Percentiles rank a stretch among this genome's conserved stretches.
phyloP scores from a whole-genome alignment of 1,140 invertebrate genomes.

The Anagrus nilaparvatae region DNA sequence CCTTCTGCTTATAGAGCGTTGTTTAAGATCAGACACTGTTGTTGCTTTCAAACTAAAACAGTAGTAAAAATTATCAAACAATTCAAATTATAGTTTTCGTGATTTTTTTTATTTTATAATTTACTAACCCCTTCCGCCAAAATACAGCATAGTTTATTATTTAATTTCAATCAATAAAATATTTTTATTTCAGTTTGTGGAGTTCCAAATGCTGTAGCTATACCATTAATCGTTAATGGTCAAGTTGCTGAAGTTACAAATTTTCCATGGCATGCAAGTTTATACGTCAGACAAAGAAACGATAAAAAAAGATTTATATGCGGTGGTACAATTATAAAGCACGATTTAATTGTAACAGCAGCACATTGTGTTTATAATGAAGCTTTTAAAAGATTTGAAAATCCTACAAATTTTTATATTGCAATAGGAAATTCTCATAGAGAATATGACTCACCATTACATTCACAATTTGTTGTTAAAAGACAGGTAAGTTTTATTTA shows the following conservation, averaged over 20 bases:
- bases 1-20: no score
- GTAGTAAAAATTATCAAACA: no score
- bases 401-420: slow-evolving; percentile 21
- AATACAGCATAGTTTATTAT: no score
- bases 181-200: slow-evolving; percentile 40
- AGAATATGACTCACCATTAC: no score
- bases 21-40: no score
- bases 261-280: slow-evolving; percentile 38
- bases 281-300: slow-evolving; percentile 24
- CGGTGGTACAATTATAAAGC: slow-evolving; percentile 33
- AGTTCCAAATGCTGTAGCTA: slow-evolving; percentile 2
- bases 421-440: slow-evolving; percentile 31
- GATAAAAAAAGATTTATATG: slow-evolving; percentile 32
- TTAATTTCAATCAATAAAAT: no score
- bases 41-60: no score
- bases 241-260: slow-evolving; percentile 22
- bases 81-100: no score
- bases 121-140: no score
- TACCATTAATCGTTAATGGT: slow-evolving; percentile 29
- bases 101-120: no score
- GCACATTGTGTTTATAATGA: slow-evolving; percentile 38
- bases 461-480: no score
- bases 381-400: slow-evolving; percentile 1
- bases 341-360: slow-evolving; percentile 33
- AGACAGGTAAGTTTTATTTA: no score